Base-by-base conservation (phyloP, 1,140 invertebrate species). In the Drosophila bifasciata region DNA sequence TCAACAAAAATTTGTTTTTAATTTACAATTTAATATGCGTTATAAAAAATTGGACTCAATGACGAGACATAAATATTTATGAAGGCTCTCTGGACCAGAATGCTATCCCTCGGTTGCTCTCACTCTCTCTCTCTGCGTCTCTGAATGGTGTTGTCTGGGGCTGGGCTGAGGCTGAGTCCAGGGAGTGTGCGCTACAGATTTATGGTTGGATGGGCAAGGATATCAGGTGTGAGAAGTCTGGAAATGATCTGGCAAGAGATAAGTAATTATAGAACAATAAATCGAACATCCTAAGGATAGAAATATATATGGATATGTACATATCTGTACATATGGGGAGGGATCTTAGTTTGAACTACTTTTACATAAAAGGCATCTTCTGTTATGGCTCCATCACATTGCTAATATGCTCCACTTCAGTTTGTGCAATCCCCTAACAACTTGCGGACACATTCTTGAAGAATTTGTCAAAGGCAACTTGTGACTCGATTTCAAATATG, bases 1-100 rank as follows among this genome's bases (percentile, higher is more conserved):
- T 86, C 83, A 88, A 86, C 83, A 78, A 72, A 86, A 86, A 86
- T 86, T 86, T 86, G 83, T 88, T 86, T 86, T 86, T 86, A 88
- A 88, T 88, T 88, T 86, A 88, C 83, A 86, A 86, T 86, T 86
- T 86, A 86, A 86, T 86, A 86, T 86, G 77, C 83, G 83, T 88
- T 86, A 81, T 86, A 86, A 86, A 86, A 86, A 86, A 88, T 85
- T 88, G 83, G 78, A 57, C 74, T 83, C 83, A 86, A 88, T 86
- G 83, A 86, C 83, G 83, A 68, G 64, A 72, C 74, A 86, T 86
- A 81, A 86, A 86, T 86, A 86, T 86, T 88, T 86, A 86, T 86
- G 74, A 86, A 86, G 83, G 73, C 73, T 51, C 46, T 50, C 45
- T 60, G 73, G 63, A 56, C 57, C 72, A 75, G 56, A 66, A 36